A percentile compares a stretch with the other conserved stretches of the same genome.
Evolutionary conservation across 2,113 vertebrate species (phyloP).

Genomic region (Pogona vitticeps): DNA sequence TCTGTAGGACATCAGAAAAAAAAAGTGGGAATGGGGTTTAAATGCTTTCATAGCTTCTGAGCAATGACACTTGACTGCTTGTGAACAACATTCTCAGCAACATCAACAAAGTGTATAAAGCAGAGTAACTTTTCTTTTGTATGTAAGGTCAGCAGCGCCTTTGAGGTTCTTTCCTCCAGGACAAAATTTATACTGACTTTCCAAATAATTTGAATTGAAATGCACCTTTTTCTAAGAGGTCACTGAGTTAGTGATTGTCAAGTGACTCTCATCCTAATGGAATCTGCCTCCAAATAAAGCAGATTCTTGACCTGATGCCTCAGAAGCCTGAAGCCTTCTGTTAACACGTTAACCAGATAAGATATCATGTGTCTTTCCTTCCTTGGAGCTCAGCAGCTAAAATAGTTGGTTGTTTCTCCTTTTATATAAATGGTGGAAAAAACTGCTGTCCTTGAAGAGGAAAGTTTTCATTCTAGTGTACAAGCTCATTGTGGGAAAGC

Average conservation of each 20-base stretch:
- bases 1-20: not conserved
- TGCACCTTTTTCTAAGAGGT: not conserved
- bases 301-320: constrained; percentile 34
- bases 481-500: not conserved
- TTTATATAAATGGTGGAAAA: not conserved
- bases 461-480: not conserved
- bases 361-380: not conserved
- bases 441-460: not conserved
- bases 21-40: not conserved
- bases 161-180: not conserved
- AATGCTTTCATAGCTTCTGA: not conserved
- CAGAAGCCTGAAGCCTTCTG: constrained; percentile 15
- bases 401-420: not conserved
- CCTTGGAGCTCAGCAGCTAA: not conserved
- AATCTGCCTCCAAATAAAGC: constrained; percentile 30
- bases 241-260: not conserved
- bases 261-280: constrained; percentile 9
- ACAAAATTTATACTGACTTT: not conserved
- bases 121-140: not conserved
- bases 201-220: constrained; percentile 1
- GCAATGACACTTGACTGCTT: not conserved
- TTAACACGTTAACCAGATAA: constrained; percentile 29
- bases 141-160: not conserved
- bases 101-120: not conserved
- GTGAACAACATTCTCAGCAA: not conserved